Conservation (phyloP, 2,113 vertebrate genomes). For the Jacana jacana region DNA sequence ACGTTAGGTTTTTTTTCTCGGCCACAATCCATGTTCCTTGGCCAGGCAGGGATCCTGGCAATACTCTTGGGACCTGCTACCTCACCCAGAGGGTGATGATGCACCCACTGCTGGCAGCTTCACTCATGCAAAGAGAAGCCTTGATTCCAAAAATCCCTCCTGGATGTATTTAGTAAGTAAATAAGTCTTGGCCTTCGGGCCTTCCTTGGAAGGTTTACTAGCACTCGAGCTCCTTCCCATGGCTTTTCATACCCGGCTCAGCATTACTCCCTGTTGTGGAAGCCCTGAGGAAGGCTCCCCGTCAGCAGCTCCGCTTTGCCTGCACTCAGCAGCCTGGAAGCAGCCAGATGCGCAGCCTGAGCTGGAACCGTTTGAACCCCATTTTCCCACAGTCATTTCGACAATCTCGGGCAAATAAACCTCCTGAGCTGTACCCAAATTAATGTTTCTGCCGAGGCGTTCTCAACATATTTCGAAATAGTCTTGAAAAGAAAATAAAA, state of each 20-base stretch:
- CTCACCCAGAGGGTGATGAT: background rate
- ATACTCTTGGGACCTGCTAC: background rate
- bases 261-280: background rate
- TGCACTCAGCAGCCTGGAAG: background rate
- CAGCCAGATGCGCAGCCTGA: background rate
- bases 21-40: background rate
- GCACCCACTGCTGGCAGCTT: background rate
- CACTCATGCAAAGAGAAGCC: fast-evolving
- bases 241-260: background rate
- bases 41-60: background rate
- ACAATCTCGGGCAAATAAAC: background rate
- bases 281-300: background rate
- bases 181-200: background rate
- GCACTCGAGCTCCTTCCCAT: background rate
- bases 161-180: background rate
- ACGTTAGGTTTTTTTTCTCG: background rate
- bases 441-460: background rate
- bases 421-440: background rate
- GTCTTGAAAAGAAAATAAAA: background rate
- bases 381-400: background rate
- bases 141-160: background rate
- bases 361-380: background rate
- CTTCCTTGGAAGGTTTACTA: background rate
- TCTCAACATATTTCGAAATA: background rate
- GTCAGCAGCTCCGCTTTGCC: background rate